A percentile compares a stretch with the other conserved stretches of the same genome.
Conservation (phyloP, 2,113 vertebrate genomes). For the Scortum barcoo region DNA sequence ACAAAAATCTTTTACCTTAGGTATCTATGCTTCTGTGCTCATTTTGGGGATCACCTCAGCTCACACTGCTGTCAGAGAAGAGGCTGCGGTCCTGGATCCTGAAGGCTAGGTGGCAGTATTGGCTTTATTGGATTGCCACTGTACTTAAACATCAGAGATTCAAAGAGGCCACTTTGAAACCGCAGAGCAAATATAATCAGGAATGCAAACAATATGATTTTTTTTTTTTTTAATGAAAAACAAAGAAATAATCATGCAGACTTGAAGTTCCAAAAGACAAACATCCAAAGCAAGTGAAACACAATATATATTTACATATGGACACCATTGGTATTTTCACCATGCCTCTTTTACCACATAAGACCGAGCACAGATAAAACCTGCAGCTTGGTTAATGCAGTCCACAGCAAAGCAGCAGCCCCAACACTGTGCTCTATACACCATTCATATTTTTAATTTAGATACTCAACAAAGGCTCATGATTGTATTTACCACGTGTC, state of each 20-base stretch:
- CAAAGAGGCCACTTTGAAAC: constrained; percentile 18
- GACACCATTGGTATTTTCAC: constrained; percentile 61
- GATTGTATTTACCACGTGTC: constrained; percentile 20
- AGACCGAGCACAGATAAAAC: constrained; percentile 38
- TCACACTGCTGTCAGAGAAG: background rate
- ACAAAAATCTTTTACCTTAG: background rate
- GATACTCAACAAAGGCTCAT: constrained; percentile 38
- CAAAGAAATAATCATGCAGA: constrained; percentile 57
- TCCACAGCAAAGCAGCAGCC: constrained; percentile 36
- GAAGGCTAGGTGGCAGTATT: constrained; percentile 59
- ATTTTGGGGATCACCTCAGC: background rate
- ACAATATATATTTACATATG: constrained; percentile 72
- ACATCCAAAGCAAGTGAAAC: constrained; percentile 61
- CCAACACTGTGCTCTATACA: constrained; percentile 41
- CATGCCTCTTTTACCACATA: constrained; percentile 60
- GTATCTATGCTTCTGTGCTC: background rate
- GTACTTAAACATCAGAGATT: background rate
- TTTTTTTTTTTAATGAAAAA: constrained; percentile 68
- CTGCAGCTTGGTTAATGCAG: constrained; percentile 29
- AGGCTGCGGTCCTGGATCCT: constrained; percentile 24
- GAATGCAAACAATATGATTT: constrained; percentile 25
- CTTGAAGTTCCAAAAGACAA: constrained; percentile 58
- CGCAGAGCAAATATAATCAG: background rate
- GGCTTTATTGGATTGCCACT: constrained; percentile 41
- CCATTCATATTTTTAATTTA: constrained; percentile 38